Evolutionary conservation across 2,113 vertebrate genomes (phyloP), one percentile per base, ranked within the genome.

Genomic region (Hippocampus guttulatus): DNA sequence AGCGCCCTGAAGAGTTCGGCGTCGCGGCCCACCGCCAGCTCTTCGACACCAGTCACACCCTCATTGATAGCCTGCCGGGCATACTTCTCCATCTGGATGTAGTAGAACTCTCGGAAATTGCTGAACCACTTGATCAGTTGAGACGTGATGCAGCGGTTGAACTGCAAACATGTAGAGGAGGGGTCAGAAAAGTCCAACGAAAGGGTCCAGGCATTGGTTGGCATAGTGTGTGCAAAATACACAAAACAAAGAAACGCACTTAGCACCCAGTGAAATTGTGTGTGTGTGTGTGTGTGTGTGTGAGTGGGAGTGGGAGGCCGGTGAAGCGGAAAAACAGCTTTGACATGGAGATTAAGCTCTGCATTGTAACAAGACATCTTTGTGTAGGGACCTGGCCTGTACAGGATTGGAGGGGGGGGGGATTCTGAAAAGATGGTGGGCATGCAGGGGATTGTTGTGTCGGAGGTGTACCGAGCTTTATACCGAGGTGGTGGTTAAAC

Each of bases 91-190:
- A 98, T 99, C 93, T 99, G 97, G 93, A 98, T 99, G 92, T 98
- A 99, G 95, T 98, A 99, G 93, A 99, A 99, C 93, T 99, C 97
- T 61, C 97, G 92, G 93, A 99, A 98, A 93, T 99, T 99, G 94
- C 96, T 98, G 92, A 99, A 99, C 96, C 97, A 98, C 93, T 99
- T 99, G 94, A 98, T 98, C 92, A 99, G 95, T 93, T 99, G 97
- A 84, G 97, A 99, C 87, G 97, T 99, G 92, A 99, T 99, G 94
- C 97, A 99, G 90, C 96, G 95, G 91, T 99, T 99, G 91, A 99
- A 99, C 97, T 99, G 78, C n/a, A 47, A 41, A 14, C 33, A 70
- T 41, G 65, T 33, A 49, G 55, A 58, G 25, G 40, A 16, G 5
- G 14, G 23, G 64, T 65, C 23, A 45, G 41, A 65, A 45, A 65